Evolutionary conservation across 2,888 invertebrate species (phyloP).

Genomic region (Ornithoptera priamus): DNA sequence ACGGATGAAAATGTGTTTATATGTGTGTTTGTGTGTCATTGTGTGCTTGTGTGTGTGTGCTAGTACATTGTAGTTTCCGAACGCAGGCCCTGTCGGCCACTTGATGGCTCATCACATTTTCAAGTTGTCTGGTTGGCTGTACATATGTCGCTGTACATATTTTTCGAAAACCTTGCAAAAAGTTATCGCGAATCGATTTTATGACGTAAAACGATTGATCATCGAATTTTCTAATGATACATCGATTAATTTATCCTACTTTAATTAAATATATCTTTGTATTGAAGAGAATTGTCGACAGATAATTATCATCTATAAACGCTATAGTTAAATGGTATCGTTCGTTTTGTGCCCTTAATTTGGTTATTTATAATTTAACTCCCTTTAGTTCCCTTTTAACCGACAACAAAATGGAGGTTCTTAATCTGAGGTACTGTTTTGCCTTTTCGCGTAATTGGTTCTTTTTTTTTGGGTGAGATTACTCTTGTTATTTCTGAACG

Average conservation of each 20-base stretch:
- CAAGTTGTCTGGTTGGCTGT: slow-evolving; percentile 21
- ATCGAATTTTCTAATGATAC: no score
- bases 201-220: no score
- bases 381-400: no score
- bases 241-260: no score
- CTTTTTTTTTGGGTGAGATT: no score
- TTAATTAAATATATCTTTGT: slow-evolving; percentile 44
- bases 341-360: background rate
- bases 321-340: slow-evolving; percentile 8
- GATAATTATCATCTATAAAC: slow-evolving; percentile 18
- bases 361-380: background rate
- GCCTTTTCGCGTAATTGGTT: no score
- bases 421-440: no score
- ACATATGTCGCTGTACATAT: background rate
- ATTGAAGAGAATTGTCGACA: slow-evolving; percentile 29
- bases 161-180: background rate
- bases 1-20: no score
- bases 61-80: slow-evolving; percentile 12
- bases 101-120: slow-evolving; percentile 20
- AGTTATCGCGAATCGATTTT: background rate
- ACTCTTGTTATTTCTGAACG: no score
- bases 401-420: no score
- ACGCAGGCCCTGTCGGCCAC: slow-evolving; percentile 7
- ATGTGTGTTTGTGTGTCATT: no score
- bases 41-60: background rate